Evolutionary conservation across 1,140 invertebrate genomes (phyloP).

Genomic region (Drosophila kurseongensis): DNA sequence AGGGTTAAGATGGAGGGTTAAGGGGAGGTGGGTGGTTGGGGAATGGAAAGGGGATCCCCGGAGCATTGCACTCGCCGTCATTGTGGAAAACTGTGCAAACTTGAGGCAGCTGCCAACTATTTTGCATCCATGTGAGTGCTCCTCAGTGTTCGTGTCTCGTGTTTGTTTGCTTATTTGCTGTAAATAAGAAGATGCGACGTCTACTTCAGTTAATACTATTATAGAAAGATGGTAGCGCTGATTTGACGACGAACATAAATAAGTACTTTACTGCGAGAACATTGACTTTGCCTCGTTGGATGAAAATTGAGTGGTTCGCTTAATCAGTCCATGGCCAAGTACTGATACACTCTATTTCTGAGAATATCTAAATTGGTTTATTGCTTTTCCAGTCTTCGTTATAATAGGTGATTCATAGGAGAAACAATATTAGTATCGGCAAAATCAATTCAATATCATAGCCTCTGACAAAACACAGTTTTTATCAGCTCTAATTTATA

Average conservation of each 20-base stretch:
- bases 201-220: conserved; percentile 48
- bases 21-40: neutral
- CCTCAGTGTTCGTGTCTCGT: conserved; percentile 1
- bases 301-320: conserved; percentile 11
- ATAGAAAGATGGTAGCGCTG: conserved; percentile 42
- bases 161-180: conserved; percentile 31
- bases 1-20: conserved; percentile 1
- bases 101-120: conserved; percentile 73
- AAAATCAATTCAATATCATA: neutral
- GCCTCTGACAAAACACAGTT: neutral
- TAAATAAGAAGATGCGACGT: conserved; percentile 24
- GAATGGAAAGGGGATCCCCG: conserved; percentile 7
- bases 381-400: neutral
- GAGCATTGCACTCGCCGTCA: conserved; percentile 53
- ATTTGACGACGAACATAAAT: conserved; percentile 31
- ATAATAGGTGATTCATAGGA: conserved; percentile 12
- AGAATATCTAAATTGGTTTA: conserved; percentile 32
- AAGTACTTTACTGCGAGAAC: conserved; percentile 23
- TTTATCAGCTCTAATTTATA: conserved; percentile 2
- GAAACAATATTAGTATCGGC: neutral
- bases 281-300: conserved; percentile 26
- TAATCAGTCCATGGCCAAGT: conserved; percentile 22
- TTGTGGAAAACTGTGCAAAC: conserved; percentile 53
- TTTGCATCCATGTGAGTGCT: conserved; percentile 68
- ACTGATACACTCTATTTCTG: conserved; percentile 30